These are phyloP conservation scores for Radopholus similis DNA, from an alignment of 1,140 invertebrate genomes.

Conservation along the genomic window DNA sequence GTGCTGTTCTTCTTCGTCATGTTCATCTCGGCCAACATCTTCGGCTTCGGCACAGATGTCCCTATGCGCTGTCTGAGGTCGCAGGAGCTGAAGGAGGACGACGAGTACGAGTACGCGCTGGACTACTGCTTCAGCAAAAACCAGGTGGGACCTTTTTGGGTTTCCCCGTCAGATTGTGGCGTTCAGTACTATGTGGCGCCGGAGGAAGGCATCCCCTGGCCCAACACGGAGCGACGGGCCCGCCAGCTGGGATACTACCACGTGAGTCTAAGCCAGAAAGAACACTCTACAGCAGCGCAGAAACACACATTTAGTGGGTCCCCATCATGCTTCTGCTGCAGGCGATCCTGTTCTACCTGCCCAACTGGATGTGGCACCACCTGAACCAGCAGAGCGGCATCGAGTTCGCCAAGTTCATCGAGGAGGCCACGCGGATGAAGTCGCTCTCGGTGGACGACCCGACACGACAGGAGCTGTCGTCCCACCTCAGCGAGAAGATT, in stretches of 20 bases:
- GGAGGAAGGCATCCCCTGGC: conserved; percentile 37
- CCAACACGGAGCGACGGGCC: conserved; percentile 31
- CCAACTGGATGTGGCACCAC: conserved; percentile 62
- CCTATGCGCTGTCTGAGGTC: conserved; percentile 19
- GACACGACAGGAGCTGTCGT: background rate
- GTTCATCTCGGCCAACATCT: conserved; percentile 16
- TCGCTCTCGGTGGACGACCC: background rate
- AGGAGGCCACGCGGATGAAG: conserved; percentile 11
- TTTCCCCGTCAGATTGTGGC: no score
- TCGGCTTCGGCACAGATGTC: conserved; percentile 1
- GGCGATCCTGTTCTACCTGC: conserved; percentile 63
- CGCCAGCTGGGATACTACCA: conserved; percentile 47
- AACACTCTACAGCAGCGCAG: background rate
- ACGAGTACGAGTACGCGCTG: conserved; percentile 17
- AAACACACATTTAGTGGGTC: conserved; percentile 39
- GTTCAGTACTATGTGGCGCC: conserved; percentile 48
- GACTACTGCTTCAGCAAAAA: conserved; percentile 47
- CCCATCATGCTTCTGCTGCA: conserved; percentile 61
- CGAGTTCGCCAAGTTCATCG: conserved; percentile 14
- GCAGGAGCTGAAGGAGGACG: conserved; percentile 17
- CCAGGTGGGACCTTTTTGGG: no score
- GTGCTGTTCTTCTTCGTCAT: conserved; percentile 9
- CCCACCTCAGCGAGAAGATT: conserved; percentile 1
- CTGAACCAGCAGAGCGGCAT: conserved; percentile 61
- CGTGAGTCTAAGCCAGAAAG: background rate